These are phyloP conservation scores for Orthosia incerta DNA, from an alignment of 2,888 invertebrate genomes.

Conservation along the genomic window DNA sequence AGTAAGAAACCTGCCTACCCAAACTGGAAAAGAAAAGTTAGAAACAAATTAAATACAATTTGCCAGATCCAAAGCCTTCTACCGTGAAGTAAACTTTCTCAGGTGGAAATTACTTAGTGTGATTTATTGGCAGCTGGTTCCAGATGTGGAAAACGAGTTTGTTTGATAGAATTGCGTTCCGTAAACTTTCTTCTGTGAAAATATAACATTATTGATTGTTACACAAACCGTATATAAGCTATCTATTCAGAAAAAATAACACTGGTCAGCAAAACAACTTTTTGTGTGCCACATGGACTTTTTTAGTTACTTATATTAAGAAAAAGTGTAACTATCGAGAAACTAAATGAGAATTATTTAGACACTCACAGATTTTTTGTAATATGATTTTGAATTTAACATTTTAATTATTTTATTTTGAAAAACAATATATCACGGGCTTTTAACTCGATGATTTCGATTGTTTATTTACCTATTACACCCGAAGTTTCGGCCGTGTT, in stretches of 20 bases:
- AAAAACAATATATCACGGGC: too few species aligned
- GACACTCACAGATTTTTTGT: too few species aligned
- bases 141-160: constrained; percentile 28
- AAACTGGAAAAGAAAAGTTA: neutral
- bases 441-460: too few species aligned
- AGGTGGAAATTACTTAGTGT: constrained; percentile 36
- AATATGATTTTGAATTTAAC: too few species aligned
- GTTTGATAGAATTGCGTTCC: neutral
- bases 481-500: too few species aligned
- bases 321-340: too few species aligned
- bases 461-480: too few species aligned
- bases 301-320: too few species aligned
- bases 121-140: constrained; percentile 35
- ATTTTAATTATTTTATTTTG: too few species aligned
- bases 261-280: too few species aligned
- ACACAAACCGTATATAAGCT: neutral
- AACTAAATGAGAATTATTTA: too few species aligned
- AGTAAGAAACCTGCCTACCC: neutral
- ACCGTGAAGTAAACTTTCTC: constrained; percentile 17
- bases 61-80: neutral
- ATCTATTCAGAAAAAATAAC: neutral
- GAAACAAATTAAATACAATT: constrained; percentile 6
- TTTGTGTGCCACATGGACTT: too few species aligned
- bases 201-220: neutral
- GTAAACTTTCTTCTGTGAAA: constrained; percentile 12